Base-by-base conservation (phyloP, 2,797 vertebrate genomes). In the Emydoidea blandingii region DNA sequence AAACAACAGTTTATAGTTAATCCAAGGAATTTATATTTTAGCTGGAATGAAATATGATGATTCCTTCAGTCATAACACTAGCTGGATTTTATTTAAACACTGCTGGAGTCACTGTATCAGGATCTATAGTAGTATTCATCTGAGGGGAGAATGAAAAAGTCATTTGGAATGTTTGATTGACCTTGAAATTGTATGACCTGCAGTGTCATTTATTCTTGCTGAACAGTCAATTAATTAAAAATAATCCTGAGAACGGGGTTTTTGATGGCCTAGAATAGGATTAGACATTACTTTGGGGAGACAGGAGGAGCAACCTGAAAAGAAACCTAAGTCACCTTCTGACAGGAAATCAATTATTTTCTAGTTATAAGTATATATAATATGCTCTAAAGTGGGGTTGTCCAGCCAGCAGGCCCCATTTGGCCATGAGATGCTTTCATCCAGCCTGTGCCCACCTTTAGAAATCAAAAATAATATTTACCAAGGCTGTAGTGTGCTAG, bases 11-110 rank as follows among this genome's bases (percentile, higher is more conserved):
- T 85, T 90, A 80, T 76, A 78, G 86, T 95, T 74, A 83, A 56
- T 57, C 47, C 47, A 93, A 86, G 92, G 79, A 94, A 86, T 21
- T 52, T 83, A 54, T 93, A 93, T 94, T 94, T 94, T 81, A 15
- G 50, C 93, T 91, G 79, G 94, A 53, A 81, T 96, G 68, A 94
- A 96, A 95, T 86, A 91, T 87, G 93, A 93, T 78, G 54, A 78
- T 78, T 88, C 83, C 49, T 19, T 94, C 44, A 41, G 50, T 81
- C 41, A 79, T 85, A 95, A 93, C 81, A 86, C 44, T 2, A 62
- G 49, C 8, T 95, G 87, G 93, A 16, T 90, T 97, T 91, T 94
- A 95, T 95, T 97, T 94, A 96, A 92, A 80, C 91, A 68, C 37
- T 91, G 21, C 27, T 83, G 87, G 37, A 34, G 31, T 83, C 65